Evolutionary conservation across 1,140 invertebrate genomes (phyloP).

Genomic region (Helicoverpa zea): DNA sequence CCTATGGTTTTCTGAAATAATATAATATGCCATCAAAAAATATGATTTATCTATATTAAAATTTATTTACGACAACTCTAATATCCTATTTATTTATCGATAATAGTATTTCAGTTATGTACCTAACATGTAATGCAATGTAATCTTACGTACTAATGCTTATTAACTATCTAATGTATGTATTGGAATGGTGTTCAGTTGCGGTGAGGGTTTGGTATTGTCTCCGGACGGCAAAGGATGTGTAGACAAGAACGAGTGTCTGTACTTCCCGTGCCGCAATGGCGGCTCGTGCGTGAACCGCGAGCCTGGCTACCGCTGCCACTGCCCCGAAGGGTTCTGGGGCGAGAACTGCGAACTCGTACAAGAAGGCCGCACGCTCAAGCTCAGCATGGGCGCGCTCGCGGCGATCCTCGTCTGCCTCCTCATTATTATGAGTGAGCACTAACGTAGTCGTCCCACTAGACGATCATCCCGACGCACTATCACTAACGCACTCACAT

Average conservation of each 20-base stretch:
- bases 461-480: constrained; percentile 56
- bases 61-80: constrained; percentile 7
- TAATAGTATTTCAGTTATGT: constrained; percentile 52
- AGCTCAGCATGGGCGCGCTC: constrained; percentile 97
- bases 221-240: constrained; percentile 96
- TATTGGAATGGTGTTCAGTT: constrained; percentile 89
- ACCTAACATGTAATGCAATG: constrained; percentile 52
- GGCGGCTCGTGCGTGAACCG: constrained; percentile 96
- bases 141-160: constrained; percentile 49
- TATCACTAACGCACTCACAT: constrained; percentile 74
- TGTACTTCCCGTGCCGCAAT: constrained; percentile 96
- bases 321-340: constrained; percentile 96
- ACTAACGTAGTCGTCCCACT: constrained; percentile 70
- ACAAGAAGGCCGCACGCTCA: constrained; percentile 96
- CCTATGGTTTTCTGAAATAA: constrained; percentile 4
- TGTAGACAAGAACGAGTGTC: constrained; percentile 97
- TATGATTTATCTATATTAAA: constrained; percentile 40
- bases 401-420: constrained; percentile 97
- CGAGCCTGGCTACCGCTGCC: constrained; percentile 94
- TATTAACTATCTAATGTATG: constrained; percentile 64
- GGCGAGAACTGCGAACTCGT: constrained; percentile 97
- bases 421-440: constrained; percentile 97
- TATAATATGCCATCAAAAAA: constrained; percentile 2
- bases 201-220: constrained; percentile 95
- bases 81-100: constrained; percentile 25